phyloP scores from a whole-genome alignment of 2,113 vertebrate genomes.

The Pogonocichla stellata region DNA sequence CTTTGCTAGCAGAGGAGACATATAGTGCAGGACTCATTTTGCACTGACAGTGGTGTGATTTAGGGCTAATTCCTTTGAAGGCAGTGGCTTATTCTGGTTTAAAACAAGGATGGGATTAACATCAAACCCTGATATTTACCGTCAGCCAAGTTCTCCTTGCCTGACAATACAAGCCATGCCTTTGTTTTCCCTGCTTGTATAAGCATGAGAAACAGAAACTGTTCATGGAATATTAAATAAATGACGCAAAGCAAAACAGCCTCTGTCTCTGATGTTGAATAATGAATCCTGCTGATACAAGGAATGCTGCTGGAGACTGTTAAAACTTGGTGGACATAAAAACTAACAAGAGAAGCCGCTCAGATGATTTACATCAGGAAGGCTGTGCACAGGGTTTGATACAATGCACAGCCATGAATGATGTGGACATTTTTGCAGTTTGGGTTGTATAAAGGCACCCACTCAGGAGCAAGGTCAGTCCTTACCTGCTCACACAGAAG shows the following conservation, averaged over 20 bases:
- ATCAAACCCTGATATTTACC: conserved; percentile 3
- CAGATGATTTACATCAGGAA: background rate
- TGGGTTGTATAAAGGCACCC: background rate
- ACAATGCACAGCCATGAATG: background rate
- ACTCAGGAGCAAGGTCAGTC: background rate
- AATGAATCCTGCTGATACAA: background rate
- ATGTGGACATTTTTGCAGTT: background rate
- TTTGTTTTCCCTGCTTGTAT: conserved; percentile 30
- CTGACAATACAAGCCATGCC: conserved; percentile 10
- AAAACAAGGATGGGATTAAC: conserved; percentile 46
- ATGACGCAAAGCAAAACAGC: background rate
- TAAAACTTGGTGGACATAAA: background rate
- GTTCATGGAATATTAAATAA: conserved; percentile 40
- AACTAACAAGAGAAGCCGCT: background rate
- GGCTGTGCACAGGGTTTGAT: background rate
- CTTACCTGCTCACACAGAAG: background rate
- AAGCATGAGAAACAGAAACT: conserved; percentile 15
- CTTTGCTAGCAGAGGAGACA: background rate
- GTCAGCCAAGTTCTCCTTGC: background rate
- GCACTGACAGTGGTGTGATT: background rate
- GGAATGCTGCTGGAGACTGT: background rate
- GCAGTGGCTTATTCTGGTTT: background rate
- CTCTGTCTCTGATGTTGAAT: background rate
- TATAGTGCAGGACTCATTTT: background rate
- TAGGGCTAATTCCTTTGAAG: conserved; percentile 37